Evolutionary conservation across 2,888 invertebrate species (phyloP), one percentile per base, ranked within the genome.

Genomic region (Melanchra persicariae): DNA sequence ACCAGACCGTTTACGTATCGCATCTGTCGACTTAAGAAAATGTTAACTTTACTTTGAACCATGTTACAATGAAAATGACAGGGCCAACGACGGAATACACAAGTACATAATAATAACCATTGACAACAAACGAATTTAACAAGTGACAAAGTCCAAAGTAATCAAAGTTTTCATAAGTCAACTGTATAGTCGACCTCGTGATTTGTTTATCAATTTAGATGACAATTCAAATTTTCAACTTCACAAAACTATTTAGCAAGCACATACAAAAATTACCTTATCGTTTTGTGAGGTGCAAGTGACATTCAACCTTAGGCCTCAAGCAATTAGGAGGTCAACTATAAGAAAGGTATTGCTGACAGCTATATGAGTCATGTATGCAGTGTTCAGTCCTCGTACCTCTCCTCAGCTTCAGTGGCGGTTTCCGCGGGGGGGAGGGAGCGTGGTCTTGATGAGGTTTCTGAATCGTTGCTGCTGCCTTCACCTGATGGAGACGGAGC

Each of bases 371-470:
- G 0, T 7, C 7, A 22, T 49, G n/a, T 1, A 19, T 4, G 34
- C 26, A 19, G 24, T 15, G 59, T 12, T 91, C 89, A 91, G 62
- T 90, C 90, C 73, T 92, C 90, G 86, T 92, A 92, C 10, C 92
- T 85, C 88, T 96, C 96, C 79, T 94, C 95, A 2, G 96, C 96
- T 85, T 96, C 96, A 1, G 95, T 94, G 83, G 96, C 96, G 67
- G 96, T 96, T 88, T 96, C 96, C 0, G 96, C 94, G 84, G 94
- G 94, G 26, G 94, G 93, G 66, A 91, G 88, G 22, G 90, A 67
- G 73, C 80, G 83, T 57, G 75, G 81, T 70, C 54, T 85, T 5
- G 74, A 22, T 0, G 58, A 43, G 12, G 69, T 59, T 19, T 77
- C 62, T 30, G 79, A 63, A 0, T 60, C 26, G 12, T 0, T 17